Evolutionary conservation across 2,113 vertebrate genomes (phyloP).

Genomic region (Oncorhynchus clarkii): DNA sequence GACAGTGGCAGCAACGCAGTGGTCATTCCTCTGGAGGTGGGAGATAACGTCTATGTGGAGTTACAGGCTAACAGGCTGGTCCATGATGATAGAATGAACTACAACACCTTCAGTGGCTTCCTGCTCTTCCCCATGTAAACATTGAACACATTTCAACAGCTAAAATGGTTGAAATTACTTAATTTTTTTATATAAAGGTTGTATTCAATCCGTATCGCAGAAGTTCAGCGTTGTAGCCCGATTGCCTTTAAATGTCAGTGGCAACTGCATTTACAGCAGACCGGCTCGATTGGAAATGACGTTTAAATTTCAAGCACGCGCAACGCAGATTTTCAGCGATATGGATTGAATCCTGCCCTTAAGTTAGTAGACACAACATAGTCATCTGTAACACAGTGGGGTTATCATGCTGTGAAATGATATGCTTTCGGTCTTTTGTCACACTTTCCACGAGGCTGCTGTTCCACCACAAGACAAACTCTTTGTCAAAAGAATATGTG

Average conservation of each 20-base stretch:
- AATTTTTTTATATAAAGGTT: background rate
- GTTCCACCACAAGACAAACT: background rate
- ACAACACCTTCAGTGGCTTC: constrained; percentile 59
- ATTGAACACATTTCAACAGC: background rate
- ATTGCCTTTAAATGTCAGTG: no score
- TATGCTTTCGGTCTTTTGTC: background rate
- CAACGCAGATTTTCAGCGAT: no score
- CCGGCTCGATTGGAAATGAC: no score
- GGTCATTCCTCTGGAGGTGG: constrained; percentile 49
- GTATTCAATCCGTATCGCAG: no score
- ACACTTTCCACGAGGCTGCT: background rate
- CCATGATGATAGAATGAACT: constrained; percentile 40
- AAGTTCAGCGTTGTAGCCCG: no score
- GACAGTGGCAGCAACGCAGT: constrained; percentile 57
- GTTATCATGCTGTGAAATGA: background rate
- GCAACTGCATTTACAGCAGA: no score
- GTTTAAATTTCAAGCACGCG: no score
- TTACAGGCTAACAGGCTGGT: constrained; percentile 23
- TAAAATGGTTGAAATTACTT: background rate
- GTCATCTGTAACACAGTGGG: background rate
- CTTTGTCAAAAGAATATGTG: background rate
- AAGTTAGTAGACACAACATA: background rate
- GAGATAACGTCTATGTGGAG: constrained; percentile 50
- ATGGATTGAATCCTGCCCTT: no score
- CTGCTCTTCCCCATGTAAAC: constrained; percentile 48